Conservation (phyloP, 2,888 invertebrate genomes). For the Dasypogon diadema region DNA sequence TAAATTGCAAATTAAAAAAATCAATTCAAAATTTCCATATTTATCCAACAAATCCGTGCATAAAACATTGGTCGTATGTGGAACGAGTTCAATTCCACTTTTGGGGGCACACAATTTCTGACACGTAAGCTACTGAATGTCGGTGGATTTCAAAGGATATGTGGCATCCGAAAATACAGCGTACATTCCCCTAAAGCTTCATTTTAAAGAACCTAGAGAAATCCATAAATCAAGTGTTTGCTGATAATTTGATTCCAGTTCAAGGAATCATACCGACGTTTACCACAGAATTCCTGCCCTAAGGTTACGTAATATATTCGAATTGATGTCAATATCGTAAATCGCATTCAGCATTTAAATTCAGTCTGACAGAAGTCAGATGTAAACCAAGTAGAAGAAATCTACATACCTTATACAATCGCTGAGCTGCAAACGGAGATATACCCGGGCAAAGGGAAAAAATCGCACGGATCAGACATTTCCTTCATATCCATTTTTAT, state of each 20-base stretch:
- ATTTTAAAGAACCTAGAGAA: neutral
- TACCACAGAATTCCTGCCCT: neutral
- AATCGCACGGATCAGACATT: neutral
- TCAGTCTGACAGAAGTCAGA: neutral
- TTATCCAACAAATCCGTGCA: too few species aligned
- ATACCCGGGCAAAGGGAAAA: neutral
- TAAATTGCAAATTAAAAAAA: too few species aligned
- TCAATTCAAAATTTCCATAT: too few species aligned
- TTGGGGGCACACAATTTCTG: too few species aligned
- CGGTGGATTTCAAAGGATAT: too few species aligned
- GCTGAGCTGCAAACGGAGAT: too few species aligned
- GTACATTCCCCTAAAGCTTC: too few species aligned
- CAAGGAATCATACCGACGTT: neutral
- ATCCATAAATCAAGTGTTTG: conserved; percentile 1
- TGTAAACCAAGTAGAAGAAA: neutral
- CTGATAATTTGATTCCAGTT: neutral
- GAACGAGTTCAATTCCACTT: too few species aligned
- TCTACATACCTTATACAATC: too few species aligned
- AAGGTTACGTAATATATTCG: neutral
- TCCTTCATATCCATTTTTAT: neutral
- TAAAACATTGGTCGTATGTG: too few species aligned
- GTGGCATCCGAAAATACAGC: too few species aligned
- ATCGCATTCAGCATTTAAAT: neutral
- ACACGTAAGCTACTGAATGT: too few species aligned
- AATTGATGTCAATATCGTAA: conserved; percentile 1